These are phyloP conservation scores for Oreotrochilus melanogaster DNA, from an alignment of 2,113 vertebrate genomes.

Conservation along the genomic window DNA sequence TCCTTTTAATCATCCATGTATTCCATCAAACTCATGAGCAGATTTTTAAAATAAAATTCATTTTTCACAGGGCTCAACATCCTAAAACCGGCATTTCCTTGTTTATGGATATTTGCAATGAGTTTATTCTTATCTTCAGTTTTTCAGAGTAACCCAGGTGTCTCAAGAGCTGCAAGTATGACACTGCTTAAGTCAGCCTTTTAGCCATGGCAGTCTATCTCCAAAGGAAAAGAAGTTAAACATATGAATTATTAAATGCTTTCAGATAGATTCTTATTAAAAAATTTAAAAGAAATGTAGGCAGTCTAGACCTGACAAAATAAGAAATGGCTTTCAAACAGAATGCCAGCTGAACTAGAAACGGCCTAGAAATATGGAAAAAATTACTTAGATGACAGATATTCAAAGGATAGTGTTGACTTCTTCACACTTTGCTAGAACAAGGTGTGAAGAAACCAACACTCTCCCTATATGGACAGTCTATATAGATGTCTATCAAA, in stretches of 20 bases:
- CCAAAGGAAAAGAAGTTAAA: not conserved
- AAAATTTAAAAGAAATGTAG: conserved; percentile 17
- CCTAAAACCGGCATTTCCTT: not conserved
- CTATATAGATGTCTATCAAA: not conserved
- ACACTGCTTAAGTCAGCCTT: not conserved
- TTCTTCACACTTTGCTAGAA: not conserved
- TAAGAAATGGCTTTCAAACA: conserved; percentile 13
- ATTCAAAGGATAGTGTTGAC: not conserved
- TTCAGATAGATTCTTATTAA: conserved; percentile 12
- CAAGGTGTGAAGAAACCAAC: not conserved
- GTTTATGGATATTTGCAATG: not conserved
- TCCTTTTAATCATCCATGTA: not conserved
- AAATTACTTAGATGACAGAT: not conserved
- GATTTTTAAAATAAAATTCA: not conserved
- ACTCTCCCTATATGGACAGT: not conserved
- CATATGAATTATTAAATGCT: conserved; percentile 31
- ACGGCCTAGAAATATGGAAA: not conserved
- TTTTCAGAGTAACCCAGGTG: not conserved
- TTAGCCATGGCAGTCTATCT: not conserved
- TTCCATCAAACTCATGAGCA: not conserved
- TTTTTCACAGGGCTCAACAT: not conserved
- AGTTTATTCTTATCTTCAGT: not conserved
- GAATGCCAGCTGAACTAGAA: conserved; percentile 33
- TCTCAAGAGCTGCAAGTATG: not conserved
- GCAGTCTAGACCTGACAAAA: not conserved